phyloP scores from a whole-genome alignment of 1,140 invertebrate species.

The Oryctes rhinoceros region DNA sequence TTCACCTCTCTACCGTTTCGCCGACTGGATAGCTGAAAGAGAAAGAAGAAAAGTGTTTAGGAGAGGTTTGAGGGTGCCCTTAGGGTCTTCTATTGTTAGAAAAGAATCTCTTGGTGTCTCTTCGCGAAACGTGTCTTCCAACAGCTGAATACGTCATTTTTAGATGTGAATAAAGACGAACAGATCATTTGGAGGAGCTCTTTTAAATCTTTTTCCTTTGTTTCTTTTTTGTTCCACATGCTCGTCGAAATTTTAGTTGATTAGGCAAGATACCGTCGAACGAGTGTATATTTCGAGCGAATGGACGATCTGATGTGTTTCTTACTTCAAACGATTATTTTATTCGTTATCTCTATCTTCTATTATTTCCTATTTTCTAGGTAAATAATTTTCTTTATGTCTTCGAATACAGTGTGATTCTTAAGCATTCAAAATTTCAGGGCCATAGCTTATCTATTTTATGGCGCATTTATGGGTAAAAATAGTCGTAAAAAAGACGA shows the following conservation, averaged over 20 bases:
- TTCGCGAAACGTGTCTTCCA: slow-evolving; percentile 9
- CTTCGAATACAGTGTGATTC: too few relatives aligned
- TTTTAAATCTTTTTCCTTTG: slow-evolving; percentile 23
- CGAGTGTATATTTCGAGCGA: neutral
- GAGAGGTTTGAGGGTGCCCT: slow-evolving; percentile 11
- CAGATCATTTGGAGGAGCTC: slow-evolving; percentile 24
- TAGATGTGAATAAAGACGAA: slow-evolving; percentile 12
- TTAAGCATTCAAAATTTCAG: too few relatives aligned
- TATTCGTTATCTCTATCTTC: too few relatives aligned
- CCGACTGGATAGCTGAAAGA: slow-evolving; percentile 8
- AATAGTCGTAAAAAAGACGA: too few relatives aligned
- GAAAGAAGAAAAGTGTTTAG: neutral
- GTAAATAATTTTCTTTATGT: too few relatives aligned
- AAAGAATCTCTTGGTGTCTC: slow-evolving; percentile 20
- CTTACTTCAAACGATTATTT: too few relatives aligned
- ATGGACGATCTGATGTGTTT: neutral
- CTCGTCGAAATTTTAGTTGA: slow-evolving; percentile 27
- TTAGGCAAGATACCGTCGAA: neutral
- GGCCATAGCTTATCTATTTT: too few relatives aligned
- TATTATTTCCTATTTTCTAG: too few relatives aligned
- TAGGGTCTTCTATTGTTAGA: slow-evolving; percentile 17
- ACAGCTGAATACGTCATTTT: slow-evolving; percentile 32
- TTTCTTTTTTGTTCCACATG: neutral
- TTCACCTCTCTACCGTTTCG: neutral
- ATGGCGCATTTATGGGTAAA: too few relatives aligned